Evolutionary conservation across 1,140 invertebrate species (phyloP), one percentile per base, ranked within the genome.

Genomic region (Danaus plexippus): DNA sequence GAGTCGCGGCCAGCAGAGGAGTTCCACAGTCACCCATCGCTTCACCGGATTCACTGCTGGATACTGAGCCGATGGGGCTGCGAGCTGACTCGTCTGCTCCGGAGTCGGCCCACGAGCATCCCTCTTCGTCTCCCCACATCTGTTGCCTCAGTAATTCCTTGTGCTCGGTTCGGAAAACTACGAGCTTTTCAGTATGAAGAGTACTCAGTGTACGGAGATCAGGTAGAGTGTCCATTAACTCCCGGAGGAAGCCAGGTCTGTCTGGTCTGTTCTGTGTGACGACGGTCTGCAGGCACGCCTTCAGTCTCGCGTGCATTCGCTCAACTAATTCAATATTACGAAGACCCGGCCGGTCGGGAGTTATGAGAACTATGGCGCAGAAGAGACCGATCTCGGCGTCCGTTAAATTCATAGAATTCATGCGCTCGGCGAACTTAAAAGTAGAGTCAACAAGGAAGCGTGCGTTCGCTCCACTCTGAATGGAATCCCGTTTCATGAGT

Each of bases 361-460:
- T 95, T 66, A 99, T 97, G 57, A 99, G 92, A 1, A 98, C 96
- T 47, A 98, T 94, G 55, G 97, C 95, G 88, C 95, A 97, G 88
- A 98, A 97, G 0, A 99, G 89, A 32, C 96, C 97, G 54, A 99
- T 91, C 80, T 99, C 96, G 40, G 94, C 93, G 77, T 99, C 97
- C 9, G 94, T 94, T 52, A 99, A 88, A 73, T 94, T 91, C 75
- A 98, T 91, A 8, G 92, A 91, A 79, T 98, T 98, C 80, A 99
- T 93, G 64, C 96, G 91, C 75, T 98, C 96, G 44, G 97, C 96
- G 85, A 99, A 98, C 73, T 98, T 97, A 81, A 99, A 98, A 88
- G 98, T 98, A 59, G 95, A 97, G 75, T 98, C 96, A 85, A 98
- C 94, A 32, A 99, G 91, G 79, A 98, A 98, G 66, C 96, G 90